Conservation (phyloP, 1,140 invertebrate genomes). For the Aphelinus atriplicis region DNA sequence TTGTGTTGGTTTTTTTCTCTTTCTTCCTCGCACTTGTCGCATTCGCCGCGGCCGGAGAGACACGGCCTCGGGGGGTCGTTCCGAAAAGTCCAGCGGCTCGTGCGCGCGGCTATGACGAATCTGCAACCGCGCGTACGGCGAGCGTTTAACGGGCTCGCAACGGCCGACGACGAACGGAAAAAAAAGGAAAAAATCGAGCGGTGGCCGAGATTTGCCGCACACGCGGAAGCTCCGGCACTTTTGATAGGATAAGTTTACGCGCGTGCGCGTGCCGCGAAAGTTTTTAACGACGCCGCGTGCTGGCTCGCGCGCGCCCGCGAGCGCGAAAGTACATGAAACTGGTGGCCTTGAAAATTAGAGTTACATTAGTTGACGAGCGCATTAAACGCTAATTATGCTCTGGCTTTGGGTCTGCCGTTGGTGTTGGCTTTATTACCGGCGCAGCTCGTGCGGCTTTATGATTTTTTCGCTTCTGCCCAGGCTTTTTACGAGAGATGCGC, state of each 20-base stretch:
- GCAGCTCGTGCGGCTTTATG: neutral
- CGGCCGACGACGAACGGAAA: neutral
- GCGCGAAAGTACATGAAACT: conserved; percentile 6
- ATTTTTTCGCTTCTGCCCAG: neutral
- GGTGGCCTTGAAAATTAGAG: conserved; percentile 26
- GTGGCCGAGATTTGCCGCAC: neutral
- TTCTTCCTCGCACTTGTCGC: neutral
- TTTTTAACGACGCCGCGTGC: conserved; percentile 24
- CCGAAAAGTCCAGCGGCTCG: too few species aligned
- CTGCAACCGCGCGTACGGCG: too few species aligned
- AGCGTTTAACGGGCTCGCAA: neutral
- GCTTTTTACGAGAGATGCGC: conserved; percentile 3
- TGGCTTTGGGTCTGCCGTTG: neutral
- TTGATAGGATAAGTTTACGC: conserved; percentile 7
- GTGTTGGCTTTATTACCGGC: conserved; percentile 3
- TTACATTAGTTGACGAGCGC: neutral
- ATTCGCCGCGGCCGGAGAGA: neutral
- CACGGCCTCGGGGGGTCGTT: neutral
- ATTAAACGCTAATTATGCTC: conserved; percentile 25
- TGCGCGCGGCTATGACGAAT: too few species aligned
- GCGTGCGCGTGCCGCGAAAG: conserved; percentile 15
- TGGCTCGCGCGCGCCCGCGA: too few species aligned
- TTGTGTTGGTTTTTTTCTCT: conserved; percentile 11
- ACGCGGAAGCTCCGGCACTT: neutral
- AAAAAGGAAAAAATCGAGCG: neutral